Evolutionary conservation across 1,140 invertebrate genomes (phyloP).

Genomic region (Zaprionus lachaisei): DNA sequence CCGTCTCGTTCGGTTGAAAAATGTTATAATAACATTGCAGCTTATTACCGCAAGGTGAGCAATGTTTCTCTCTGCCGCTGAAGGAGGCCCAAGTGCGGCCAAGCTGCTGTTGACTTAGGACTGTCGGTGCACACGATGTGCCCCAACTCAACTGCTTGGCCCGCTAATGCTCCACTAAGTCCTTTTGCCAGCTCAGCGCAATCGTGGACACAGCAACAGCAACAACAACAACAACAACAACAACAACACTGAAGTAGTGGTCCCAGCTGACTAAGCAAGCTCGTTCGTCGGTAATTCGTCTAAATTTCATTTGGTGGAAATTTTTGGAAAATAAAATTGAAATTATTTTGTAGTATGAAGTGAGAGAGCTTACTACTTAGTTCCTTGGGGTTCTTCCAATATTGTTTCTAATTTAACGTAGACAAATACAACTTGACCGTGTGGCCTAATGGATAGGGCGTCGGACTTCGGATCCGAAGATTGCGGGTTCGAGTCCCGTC

Average conservation of each 20-base stretch:
- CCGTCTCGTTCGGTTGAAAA: constrained; percentile 16
- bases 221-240: too few species aligned
- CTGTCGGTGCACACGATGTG: constrained; percentile 3
- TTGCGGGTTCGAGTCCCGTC: constrained; percentile 28
- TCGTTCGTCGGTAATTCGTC: constrained; percentile 3
- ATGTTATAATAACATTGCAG: constrained; percentile 70
- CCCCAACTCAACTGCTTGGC: constrained; percentile 28
- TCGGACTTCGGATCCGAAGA: constrained; percentile 26
- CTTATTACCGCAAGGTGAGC: constrained; percentile 65
- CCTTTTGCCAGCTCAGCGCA: constrained; percentile 45
- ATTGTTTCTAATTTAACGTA: neutral
- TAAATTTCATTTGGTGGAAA: neutral
- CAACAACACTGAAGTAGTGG: neutral
- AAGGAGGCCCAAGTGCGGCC: constrained; percentile 17
- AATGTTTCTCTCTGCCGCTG: constrained; percentile 24
- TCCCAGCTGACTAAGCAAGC: constrained; percentile 9
- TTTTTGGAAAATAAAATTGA: neutral
- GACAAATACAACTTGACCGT: neutral
- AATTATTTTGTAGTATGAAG: neutral
- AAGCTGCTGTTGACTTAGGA: constrained; percentile 60
- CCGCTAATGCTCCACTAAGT: constrained; percentile 57
- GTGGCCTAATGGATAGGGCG: constrained; percentile 25
- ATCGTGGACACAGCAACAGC: neutral
- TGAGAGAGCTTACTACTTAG: neutral
- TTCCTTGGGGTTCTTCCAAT: neutral